Evolutionary conservation across 2,797 vertebrate genomes (phyloP).

Genomic region (Acrossocheilus fasciatus): DNA sequence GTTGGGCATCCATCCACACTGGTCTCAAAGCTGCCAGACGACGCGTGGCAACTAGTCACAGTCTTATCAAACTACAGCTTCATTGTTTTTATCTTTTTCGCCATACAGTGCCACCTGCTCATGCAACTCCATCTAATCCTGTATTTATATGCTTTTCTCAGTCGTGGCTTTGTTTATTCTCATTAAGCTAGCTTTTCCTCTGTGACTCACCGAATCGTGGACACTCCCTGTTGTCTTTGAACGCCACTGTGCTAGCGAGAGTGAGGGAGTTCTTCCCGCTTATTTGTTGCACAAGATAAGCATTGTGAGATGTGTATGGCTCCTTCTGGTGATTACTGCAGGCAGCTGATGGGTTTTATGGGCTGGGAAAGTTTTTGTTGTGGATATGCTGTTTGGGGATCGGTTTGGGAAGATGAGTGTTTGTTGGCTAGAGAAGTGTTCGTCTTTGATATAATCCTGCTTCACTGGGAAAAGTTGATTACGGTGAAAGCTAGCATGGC

Average conservation of each 20-base stretch:
- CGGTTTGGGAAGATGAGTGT: neutral
- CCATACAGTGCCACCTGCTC: constrained; percentile 48
- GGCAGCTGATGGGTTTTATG: constrained; percentile 27
- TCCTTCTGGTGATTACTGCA: constrained; percentile 2
- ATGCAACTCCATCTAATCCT: constrained; percentile 51
- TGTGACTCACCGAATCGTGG: constrained; percentile 45
- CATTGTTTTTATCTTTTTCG: neutral
- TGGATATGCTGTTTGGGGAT: constrained; percentile 14
- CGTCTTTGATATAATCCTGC: neutral
- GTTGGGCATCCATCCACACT: constrained; percentile 21
- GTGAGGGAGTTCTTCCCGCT: constrained; percentile 11
- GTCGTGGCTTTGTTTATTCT: constrained; percentile 45
- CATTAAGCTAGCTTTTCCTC: constrained; percentile 57
- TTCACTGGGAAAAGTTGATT: neutral
- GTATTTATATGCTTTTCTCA: constrained; percentile 49
- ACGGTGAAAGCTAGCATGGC: neutral
- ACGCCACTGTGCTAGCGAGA: neutral
- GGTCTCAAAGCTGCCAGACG: constrained; percentile 16
- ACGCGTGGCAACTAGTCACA: constrained; percentile 33
- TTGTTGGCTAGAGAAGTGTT: constrained; percentile 13
- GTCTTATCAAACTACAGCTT: constrained; percentile 35
- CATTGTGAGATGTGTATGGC: neutral
- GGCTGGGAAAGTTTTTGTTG: neutral
- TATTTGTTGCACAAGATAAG: constrained; percentile 14
- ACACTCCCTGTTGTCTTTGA: constrained; percentile 42